Conservation (phyloP, 2,888 invertebrate species). For the Luffia ferchaultella region DNA sequence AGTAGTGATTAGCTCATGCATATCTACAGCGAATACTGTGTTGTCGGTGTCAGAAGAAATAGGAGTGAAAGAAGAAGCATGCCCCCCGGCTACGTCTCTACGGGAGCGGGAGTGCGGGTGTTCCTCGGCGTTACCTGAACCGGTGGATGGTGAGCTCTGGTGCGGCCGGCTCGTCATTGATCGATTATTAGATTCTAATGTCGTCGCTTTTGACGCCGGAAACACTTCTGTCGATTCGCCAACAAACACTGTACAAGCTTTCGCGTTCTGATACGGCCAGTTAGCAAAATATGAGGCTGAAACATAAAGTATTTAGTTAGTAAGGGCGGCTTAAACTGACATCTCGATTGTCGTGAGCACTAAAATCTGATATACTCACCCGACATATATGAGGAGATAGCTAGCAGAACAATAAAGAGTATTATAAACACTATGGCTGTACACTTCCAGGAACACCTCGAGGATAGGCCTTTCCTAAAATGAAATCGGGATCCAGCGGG, state of each 20-base stretch:
- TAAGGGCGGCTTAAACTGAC: too few relatives aligned
- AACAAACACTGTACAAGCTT: conserved; percentile 85
- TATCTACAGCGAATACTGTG: conserved; percentile 40
- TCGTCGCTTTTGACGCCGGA: conserved; percentile 74
- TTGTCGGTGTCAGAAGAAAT: conserved; percentile 42
- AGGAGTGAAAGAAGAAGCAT: conserved; percentile 43
- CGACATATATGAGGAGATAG: conserved; percentile 87
- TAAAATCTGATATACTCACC: conserved; percentile 51
- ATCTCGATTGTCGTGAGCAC: too few relatives aligned
- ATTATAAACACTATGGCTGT: conserved; percentile 88
- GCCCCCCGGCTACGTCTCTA: conserved; percentile 73
- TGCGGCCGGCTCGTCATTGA: conserved; percentile 72
- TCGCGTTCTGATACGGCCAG: conserved; percentile 85
- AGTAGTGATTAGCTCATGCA: conserved; percentile 57
- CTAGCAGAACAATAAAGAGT: conserved; percentile 82
- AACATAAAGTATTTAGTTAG: conserved; percentile 23
- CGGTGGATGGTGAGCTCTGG: conserved; percentile 63
- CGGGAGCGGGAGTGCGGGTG: conserved; percentile 69
- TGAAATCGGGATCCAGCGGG: conserved; percentile 79
- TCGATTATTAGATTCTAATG: conserved; percentile 73
- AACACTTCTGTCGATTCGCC: conserved; percentile 78
- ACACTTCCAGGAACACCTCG: conserved; percentile 92
- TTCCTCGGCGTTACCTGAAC: conserved; percentile 56
- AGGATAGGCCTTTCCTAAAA: conserved; percentile 86
- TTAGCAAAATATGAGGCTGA: conserved; percentile 83